Evolutionary conservation across 64 coral and sea anemone species (phyloP), one percentile per base, ranked within the genome.

Genomic region (Actinia tenebrosa): DNA sequence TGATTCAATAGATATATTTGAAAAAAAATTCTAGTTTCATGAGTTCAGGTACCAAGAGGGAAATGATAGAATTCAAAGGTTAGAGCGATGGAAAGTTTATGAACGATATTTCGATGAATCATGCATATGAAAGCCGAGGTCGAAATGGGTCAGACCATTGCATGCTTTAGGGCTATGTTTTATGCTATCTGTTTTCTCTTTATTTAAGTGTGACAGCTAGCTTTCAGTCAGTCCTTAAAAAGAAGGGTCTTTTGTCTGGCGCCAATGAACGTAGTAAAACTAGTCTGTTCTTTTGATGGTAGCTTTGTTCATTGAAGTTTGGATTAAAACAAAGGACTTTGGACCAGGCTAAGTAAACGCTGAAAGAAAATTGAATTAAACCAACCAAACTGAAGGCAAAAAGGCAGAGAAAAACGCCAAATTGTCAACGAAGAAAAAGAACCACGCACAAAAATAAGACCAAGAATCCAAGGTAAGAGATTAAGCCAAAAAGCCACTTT

Each of bases 131-230:
- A 66, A 66, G 63, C 63, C 22, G 3, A 75, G 69, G 69, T 75
- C 69, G 69, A 10, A 26, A 75, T 75, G 69, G 69, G 69, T 75
- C 69, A 75, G 69, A 75, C 69, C 69, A 75, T 75, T 3, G 69
- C 30, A 37, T 37, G 30, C 69, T 75, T 10, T 75, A 75, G 69
- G 26, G 69, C 69, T 30, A 11, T 75, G 69, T 75, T 37, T 75
- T 37, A 37, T 37, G 30, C 42, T 42, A 75, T 75, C 69, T 75
- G 23, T 75, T 75, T 4, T 50, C 7, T 75, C 3, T 75, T 13
- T 10, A n/a, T 10, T 18, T 5, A 42, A 26, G n/a, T 75, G 3
- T 75, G 69, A 75, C 69, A 75, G 69, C 69, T 75, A 14, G 10
- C 42, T 75, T 75, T 75, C 69, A 75, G 14, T 75, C 27, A 42